These are phyloP conservation scores for Proterorhinus semilunaris DNA, from an alignment of 2,113 vertebrate genomes.

Conservation along the genomic window DNA sequence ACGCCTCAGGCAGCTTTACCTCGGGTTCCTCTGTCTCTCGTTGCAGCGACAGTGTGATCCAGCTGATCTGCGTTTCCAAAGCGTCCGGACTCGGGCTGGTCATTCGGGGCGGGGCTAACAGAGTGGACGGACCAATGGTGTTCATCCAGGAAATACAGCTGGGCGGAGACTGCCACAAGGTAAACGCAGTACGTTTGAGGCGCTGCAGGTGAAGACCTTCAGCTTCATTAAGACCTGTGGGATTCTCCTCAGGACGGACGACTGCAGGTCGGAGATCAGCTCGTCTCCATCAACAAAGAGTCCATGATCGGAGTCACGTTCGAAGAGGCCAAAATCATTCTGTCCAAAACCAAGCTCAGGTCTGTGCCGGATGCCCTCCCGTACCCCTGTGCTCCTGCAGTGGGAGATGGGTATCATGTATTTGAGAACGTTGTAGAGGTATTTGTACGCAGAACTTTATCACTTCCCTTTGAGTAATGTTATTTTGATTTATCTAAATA, in stretches of 20 bases:
- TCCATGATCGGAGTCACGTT: conserved; percentile 90
- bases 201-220: too few relatives aligned
- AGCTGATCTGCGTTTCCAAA: conserved; percentile 87
- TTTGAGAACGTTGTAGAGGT: too few relatives aligned
- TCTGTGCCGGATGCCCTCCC: conserved; percentile 49
- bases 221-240: too few relatives aligned
- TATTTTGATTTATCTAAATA: too few relatives aligned
- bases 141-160: conserved; percentile 88
- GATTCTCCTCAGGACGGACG: conserved; percentile 84
- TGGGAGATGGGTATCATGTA: too few relatives aligned
- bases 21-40: conserved; percentile 1
- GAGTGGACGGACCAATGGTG: conserved; percentile 89
- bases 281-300: conserved; percentile 93
- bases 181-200: too few relatives aligned
- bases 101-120: conserved; percentile 88
- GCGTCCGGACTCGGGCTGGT: conserved; percentile 85
- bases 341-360: conserved; percentile 84
- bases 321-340: conserved; percentile 87
- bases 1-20: not conserved
- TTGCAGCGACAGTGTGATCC: conserved; percentile 76
- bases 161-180: conserved; percentile 93
- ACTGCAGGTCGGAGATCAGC: conserved; percentile 88
- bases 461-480: too few relatives aligned
- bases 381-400: not conserved
- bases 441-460: too few relatives aligned